Conservation (phyloP, 64 coral and sea anemone species). For the Porites australiensis region DNA sequence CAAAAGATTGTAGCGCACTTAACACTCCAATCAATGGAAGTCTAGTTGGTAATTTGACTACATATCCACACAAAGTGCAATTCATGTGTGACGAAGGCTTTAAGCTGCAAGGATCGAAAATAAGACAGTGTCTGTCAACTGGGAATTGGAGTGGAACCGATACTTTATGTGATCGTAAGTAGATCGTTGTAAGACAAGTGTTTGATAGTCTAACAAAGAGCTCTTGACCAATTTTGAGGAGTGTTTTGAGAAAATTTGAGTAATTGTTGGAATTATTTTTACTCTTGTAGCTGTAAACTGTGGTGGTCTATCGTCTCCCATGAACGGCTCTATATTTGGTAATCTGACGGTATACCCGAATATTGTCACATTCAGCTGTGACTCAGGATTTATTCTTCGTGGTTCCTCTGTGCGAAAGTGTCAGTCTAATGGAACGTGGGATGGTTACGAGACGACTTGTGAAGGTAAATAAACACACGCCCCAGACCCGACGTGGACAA, state of each 20-base stretch:
- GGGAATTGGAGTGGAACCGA: constrained; percentile 70
- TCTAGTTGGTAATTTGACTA: constrained; percentile 33
- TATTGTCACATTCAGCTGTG: constrained; percentile 46
- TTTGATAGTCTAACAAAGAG: not conserved
- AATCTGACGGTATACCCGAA: constrained; percentile 47
- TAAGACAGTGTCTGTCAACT: constrained; percentile 40
- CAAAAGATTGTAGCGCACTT: constrained; percentile 68
- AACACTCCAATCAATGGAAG: constrained; percentile 31
- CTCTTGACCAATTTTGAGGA: not conserved
- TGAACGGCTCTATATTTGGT: constrained; percentile 48
- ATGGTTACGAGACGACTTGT: constrained; percentile 31
- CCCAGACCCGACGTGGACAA: no score
- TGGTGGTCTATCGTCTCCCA: constrained; percentile 37
- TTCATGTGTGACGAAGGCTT: constrained; percentile 74
- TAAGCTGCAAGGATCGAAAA: constrained; percentile 23
- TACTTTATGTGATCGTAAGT: constrained; percentile 57
- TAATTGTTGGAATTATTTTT: not conserved
- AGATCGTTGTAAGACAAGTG: not conserved
- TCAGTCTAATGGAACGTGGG: constrained; percentile 50
- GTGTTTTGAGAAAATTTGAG: not conserved
- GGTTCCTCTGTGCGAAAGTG: constrained; percentile 15
- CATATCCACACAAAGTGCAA: constrained; percentile 38
- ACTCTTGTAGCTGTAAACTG: constrained; percentile 12
- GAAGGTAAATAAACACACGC: not conserved
- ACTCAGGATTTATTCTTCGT: constrained; percentile 43